Evolutionary conservation across 1,140 invertebrate genomes (phyloP), one percentile per base, ranked within the genome.

Genomic region (Drosophila lacertosa): DNA sequence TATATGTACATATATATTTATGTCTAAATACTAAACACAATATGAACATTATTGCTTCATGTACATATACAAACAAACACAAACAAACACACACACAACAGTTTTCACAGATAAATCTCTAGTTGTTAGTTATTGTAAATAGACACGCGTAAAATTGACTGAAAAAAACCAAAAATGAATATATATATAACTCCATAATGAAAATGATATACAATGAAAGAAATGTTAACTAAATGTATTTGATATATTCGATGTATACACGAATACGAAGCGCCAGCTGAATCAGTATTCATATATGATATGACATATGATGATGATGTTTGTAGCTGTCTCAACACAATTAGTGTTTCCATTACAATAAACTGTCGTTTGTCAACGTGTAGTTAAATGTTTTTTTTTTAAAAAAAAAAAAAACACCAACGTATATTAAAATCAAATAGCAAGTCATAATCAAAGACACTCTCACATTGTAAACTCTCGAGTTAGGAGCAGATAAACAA

Each of bases 371-470:
- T 68, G 81, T 80, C 81, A 78, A 59, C 55, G 72, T 84, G 81
- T 84, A 84, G 81, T 80, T 84, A 86, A 86, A 86, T 84, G 81
- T 84, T 84, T 84, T 84, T 86, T n/a, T n/a, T n/a, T n/a, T n/a
- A n/a, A n/a, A n/a, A n/a, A n/a, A n/a, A n/a, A n/a, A n/a, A n/a
- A n/a, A n/a, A 80, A 81, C 57, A 44, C 45, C 45, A 60, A 72
- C 51, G 32, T 42, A 68, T 84, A 74, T n/a, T n/a, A 48, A 76
- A 86, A 86, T 86, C 80, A 86, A 86, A 84, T 68, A 76, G 66
- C 42, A 63, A 77, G 58, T 80, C 68, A 77, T 84, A 86, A 84
- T 84, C 82, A 84, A 84, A 84, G 18, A 54, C 48, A 63, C 33
- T 62, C 55, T 65, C 35, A 45, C 55, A 44, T 39, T 39, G 50